Evolutionary conservation across 1,140 invertebrate species (phyloP), one percentile per base, ranked within the genome.

Genomic region (Macrobrachium rosenbergii): DNA sequence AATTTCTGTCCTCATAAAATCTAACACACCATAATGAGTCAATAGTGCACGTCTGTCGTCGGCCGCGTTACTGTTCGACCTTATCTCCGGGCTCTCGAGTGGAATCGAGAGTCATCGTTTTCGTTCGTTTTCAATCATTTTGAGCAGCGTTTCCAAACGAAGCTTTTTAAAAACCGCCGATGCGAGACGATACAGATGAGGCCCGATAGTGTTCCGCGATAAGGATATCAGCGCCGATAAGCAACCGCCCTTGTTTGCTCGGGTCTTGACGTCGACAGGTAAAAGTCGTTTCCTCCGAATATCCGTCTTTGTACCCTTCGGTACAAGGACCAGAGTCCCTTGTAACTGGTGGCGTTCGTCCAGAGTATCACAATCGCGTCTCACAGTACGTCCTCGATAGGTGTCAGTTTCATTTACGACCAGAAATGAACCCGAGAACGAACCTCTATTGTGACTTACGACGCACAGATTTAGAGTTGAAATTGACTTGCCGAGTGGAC

Each of bases 201-300:
- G 43, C 21, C 52, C 63, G 43, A 78, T 79, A 76, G 76, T 21
- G 82, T 43, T 19, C 52, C 0, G 0, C 73, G 83, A 86, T 86
- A 86, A 86, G 83, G 83, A 86, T 86, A 86, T 80, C 83, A 59
- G 43, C 19, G 62, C 76, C 63, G 83, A 86, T 86, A 86, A 86
- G 83, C 43, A 37, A 23, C 58, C 62, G 58, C 76, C 63, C 83
- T 69, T 86, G 83, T 86, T 86, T 86, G 64, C 64, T 60, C 76
- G 69, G 28, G 62, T 28, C 83, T 86, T 72, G 76, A 86, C 67
- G 67, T 28, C 14, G 52, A 52, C 21, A 16, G 43, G 23, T 11
- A 37, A 17, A 28, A 43, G 19, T 11, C 16, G 52, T 19, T 7
- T 63, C 64, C 83, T 43, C 52, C 14, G 21, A 45, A 43, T 23